Base-by-base conservation (phyloP, 1,140 invertebrate species). In the Sitobion miscanthi region DNA sequence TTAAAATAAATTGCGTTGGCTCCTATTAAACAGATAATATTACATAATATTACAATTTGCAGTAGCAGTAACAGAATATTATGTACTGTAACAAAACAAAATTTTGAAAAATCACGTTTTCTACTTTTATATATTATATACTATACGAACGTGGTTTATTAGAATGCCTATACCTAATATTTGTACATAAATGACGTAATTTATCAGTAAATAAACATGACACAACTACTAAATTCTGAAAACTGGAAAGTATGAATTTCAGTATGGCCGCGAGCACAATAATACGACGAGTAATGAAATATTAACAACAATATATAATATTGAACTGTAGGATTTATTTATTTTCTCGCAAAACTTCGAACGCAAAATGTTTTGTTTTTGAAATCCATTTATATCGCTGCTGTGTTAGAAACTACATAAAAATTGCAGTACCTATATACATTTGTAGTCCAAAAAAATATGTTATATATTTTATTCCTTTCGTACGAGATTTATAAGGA, bases 311-410 rank as follows among this genome's bases (percentile, higher is more conserved):
- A 35, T 35, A 20, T 82, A 82, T 38, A 38, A 82, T 20, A 82
- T 82, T 82, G n/a, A 38, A 82, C 77, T 35, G 77, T 82, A 82
- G 6, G 35, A 82, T 82, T 82, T 82, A 82, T 82, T 82, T 82
- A 38, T 82, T 82, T 38, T 1, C n/a, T 38, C 35, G 5, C n/a
- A 38, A 35, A 35, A 83, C 2, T 83, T 83, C 20, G 7, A 83
- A 23, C 11, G 30, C n/a, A 83, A 83, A 83, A 83, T 83, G 8
- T 83, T 83, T 82, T 82, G 20, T 38, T 82, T 83, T 83, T 17
- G 82, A 83, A 83, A 83, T 83, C 20, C 21, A 42, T 38, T 83
- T 83, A 21, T 42, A 38, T 11, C 1, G 30, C 62, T 23, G 0
- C 20, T 0, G 7, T 9, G 20, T 42, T 83, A 69, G 3, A 69